Base-by-base conservation (phyloP, 2,888 invertebrate species). In the Platypus cylindrus region DNA sequence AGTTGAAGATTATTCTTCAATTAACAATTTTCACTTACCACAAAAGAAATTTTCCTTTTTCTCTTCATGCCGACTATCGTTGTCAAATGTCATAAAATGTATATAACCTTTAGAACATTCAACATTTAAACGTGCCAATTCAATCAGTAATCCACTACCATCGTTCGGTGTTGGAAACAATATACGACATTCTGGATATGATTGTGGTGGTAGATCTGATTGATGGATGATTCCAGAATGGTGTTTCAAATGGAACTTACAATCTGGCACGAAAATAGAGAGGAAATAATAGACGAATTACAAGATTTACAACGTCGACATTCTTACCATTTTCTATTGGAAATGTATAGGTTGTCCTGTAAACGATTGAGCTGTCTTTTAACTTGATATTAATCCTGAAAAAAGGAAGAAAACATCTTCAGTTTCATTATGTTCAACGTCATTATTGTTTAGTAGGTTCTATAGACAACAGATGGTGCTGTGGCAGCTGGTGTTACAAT, bases 81-180 rank as follows among this genome's bases (percentile, higher is more conserved):
- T 59, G 12, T 52, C 45, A 40, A 65, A 67, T 27, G 68, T 64
- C n/a, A n/a, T n/a, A 24, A 75, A 73, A 43, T 71, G 68, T 30
- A 78, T 58, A 56, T 67, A 74, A 24, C 70, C 68, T 42, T 48
- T 63, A 34, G 67, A 58, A 58, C 80, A 81, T 26, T 78, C 78
- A 25, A 79, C 74, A 64, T 80, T 80, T 34, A 80, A 66, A 36
- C 75, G 70, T 48, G 68, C 69, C 2, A 81, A 64, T 49, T 77
- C 73, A 13, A 78, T 54, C 32, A 80, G 70, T 37, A 78, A 60
- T 45, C 78, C 78, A 53, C 66, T 65, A 31, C 51, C 47, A 22
- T 51, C 48, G 33, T 55, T 53, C 12, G 58, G 48, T 3, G 38
- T 34, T 3, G 73, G 70, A 48, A 73, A 65, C 52, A 68, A 64